Conservation (phyloP, 2,797 vertebrate species). For the Danio tinwini region DNA sequence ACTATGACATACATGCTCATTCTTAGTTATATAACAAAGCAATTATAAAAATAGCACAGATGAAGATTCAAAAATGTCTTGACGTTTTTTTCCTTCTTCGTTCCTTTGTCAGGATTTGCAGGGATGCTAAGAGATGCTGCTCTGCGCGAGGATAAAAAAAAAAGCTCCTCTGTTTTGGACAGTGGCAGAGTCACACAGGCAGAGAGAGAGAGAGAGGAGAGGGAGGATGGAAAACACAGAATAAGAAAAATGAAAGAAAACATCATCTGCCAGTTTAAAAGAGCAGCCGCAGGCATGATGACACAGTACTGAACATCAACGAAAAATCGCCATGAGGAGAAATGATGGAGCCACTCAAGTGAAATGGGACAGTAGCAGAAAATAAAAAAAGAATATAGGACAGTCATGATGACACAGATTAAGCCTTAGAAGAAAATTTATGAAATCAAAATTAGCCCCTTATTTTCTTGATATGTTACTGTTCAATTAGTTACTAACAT, state of each 20-base stretch:
- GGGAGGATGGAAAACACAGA: conserved; percentile 31
- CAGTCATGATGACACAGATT: neutral
- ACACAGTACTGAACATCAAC: conserved; percentile 43
- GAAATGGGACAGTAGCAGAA: conserved; percentile 52
- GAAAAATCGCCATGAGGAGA: conserved; percentile 10
- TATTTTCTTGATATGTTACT: too few relatives aligned
- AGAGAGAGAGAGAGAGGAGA: conserved; percentile 39
- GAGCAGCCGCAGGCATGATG: conserved; percentile 23
- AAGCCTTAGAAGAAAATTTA: neutral
- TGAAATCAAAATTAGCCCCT: too few relatives aligned
- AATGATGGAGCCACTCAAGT: conserved; percentile 34
- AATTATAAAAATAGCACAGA: conserved; percentile 47
- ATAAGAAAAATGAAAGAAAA: conserved; percentile 24
- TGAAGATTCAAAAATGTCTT: conserved; percentile 51
- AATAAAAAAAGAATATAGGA: conserved; percentile 11
- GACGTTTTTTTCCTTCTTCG: conserved; percentile 47
- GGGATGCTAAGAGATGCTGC: conserved; percentile 30
- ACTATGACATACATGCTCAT: conserved; percentile 69
- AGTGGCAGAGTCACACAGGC: conserved; percentile 29
- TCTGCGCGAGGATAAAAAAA: conserved; percentile 43
- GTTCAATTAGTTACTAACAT: too few relatives aligned
- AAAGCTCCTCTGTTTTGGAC: conserved; percentile 35
- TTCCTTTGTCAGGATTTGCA: conserved; percentile 29
- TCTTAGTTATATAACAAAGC: conserved; percentile 69
- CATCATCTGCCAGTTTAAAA: conserved; percentile 42